Evolutionary conservation across 2,888 invertebrate genomes (phyloP), one percentile per base, ranked within the genome.

Genomic region (Andrena flavipes): DNA sequence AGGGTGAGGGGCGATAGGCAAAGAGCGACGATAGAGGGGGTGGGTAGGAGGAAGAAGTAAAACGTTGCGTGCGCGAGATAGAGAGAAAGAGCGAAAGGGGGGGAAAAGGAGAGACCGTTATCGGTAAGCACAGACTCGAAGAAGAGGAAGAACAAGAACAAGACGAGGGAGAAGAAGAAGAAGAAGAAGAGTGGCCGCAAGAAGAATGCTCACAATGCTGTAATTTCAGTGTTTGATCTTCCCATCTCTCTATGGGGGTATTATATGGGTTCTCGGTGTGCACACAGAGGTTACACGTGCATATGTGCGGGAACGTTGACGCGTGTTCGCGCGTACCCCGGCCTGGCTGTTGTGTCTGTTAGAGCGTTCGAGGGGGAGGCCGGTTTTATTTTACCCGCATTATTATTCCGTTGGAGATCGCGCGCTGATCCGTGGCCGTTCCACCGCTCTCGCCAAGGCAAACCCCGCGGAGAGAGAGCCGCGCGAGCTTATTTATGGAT

Each of bases 371-470:
- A 81, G 80, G 85, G 87, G 87, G 85, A 83, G 88, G 88, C 84
- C 80, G 90, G 92, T 93, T 93, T 93, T 93, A 93, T 93, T 93
- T 92, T 90, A 92, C 91, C 92, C 92, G 92, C 93, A 93, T 93
- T 93, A 93, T 93, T 93, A 93, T 93, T 93, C 93, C 91, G 93
- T 93, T 93, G 92, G 90, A 93, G 93, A 93, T 93, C 89, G 93
- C 93, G 90, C 92, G 90, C 91, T 88, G 93, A 93, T 93, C 92
- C 92, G 91, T 90, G 86, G 80, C 78, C 86, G 80, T 80, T 82
- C 75, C 83, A 80, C 78, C 81, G 64, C 85, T 85, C 85, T 85
- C 76, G 86, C 87, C 88, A 88, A 90, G 89, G 90, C 89, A 87
- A 91, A 89, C 90, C 89, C 87, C 89, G 87, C 82, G 72, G 73